Base-by-base conservation (phyloP, 2,113 vertebrate species). In the Bubo blakistoni region DNA sequence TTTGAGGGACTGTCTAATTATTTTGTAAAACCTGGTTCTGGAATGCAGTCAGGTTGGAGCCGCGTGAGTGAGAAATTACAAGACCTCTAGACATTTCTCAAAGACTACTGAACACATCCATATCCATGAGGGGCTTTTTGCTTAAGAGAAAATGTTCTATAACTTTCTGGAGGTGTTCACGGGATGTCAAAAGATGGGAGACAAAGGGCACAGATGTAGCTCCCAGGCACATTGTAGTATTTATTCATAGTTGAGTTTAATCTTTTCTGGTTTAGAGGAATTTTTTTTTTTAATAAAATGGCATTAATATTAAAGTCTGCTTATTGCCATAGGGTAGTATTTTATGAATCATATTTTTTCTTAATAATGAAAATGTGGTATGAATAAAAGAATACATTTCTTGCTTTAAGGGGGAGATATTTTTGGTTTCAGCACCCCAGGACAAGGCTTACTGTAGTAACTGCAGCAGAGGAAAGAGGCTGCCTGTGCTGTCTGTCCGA, bases 231-330 rank as follows among this genome's bases (percentile, higher is more conserved):
- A 92, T 79, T 46, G 49, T 78, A 67, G 85, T 86, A 92, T 96
- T 96, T 88, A 77, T 95, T 97, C 92, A 94, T 97, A 94, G 89
- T 94, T 88, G 66, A 97, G 95, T 97, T 97, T 97, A 97, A 97
- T 97, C 78, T 98, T 96, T 96, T 80, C 82, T 92, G 92, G 26
- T 90, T 96, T 96, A 92, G 86, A 96, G 62, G 55, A 25, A 25
- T 94, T 90, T 58, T 96, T 96, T 92, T 82, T 90, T 91, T n/a
- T n/a, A 94, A 96, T 96, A 97, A 90, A 96, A 94, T 86, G 46
- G 54, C 71, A 96, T 98, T 97, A 97, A 97, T 98, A 96, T 92
- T 97, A 67, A 95, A 92, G 49, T 84, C 91, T 94, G 70, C 17
- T 19, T 96, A 89, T 96, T 97, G 97, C 90, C 95, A 87, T 83